Conservation (phyloP, 1,140 invertebrate genomes). For the Drosophila subobscura region DNA sequence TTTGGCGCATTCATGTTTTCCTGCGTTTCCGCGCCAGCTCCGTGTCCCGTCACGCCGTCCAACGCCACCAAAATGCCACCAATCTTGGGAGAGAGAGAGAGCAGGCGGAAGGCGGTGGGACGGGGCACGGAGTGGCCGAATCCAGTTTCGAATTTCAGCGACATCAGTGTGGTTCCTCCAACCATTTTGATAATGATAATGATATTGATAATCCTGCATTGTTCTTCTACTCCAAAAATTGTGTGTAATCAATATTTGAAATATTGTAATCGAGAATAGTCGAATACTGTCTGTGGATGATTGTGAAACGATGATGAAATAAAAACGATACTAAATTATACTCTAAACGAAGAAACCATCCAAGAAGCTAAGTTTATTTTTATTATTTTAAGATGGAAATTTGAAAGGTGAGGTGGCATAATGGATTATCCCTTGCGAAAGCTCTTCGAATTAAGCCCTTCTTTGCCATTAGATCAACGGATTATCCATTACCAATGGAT, state of each 20-base stretch:
- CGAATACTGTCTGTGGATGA: constrained; percentile 75
- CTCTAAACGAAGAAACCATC: constrained; percentile 15
- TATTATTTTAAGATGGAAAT: not conserved
- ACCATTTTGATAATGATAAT: constrained; percentile 1
- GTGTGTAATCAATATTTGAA: constrained; percentile 69
- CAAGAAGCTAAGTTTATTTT: not conserved
- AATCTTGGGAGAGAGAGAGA: constrained; percentile 70
- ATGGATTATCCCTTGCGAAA: no score
- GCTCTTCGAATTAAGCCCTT: no score
- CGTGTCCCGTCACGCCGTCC: constrained; percentile 13
- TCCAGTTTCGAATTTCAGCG: constrained; percentile 70
- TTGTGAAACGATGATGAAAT: constrained; percentile 79
- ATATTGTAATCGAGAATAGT: constrained; percentile 78
- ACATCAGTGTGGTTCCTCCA: constrained; percentile 15
- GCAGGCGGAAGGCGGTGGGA: constrained; percentile 27
- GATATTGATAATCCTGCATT: constrained; percentile 47
- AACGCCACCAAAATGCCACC: constrained; percentile 29
- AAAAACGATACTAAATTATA: constrained; percentile 80
- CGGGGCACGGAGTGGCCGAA: constrained; percentile 9
- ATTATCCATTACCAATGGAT: no score
- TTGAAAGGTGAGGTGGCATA: not conserved
- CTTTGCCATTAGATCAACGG: no score
- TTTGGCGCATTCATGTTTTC: constrained; percentile 78
- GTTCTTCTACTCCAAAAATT: constrained; percentile 44
- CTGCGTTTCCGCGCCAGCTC: constrained; percentile 25